Conservation (phyloP, 2,113 vertebrate genomes). For the Ardeotis arabs region DNA sequence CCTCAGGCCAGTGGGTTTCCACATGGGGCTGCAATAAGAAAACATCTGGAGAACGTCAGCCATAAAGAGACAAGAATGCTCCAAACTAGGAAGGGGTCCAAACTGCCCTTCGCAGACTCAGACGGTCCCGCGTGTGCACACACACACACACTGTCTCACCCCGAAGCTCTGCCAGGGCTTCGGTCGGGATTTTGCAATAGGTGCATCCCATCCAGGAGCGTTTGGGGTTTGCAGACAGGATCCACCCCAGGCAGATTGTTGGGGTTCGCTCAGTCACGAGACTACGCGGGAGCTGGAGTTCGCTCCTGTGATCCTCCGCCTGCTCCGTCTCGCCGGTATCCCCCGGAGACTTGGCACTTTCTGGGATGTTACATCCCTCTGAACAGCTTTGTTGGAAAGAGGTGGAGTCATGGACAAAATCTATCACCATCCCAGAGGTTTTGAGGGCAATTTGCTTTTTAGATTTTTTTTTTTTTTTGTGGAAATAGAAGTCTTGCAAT, state of each 20-base stretch:
- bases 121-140: not conserved
- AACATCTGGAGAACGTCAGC: constrained; percentile 68
- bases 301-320: not conserved
- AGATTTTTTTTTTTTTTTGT: not conserved
- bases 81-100: not conserved
- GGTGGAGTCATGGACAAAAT: not conserved
- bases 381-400: not conserved
- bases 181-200: accelerated
- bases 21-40: not conserved
- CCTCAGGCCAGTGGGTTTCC: not conserved
- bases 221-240: not conserved
- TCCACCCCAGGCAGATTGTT: not conserved
- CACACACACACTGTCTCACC: not conserved
- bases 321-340: not conserved
- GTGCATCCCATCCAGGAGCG: not conserved
- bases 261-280: accelerated
- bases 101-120: not conserved
- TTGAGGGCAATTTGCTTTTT: not conserved
- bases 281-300: not conserved
- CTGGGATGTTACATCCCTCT: too few relatives aligned
- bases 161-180: not conserved
- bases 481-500: not conserved
- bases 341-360: not conserved
- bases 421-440: accelerated
- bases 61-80: constrained; percentile 30